A percentile compares a stretch with the other conserved stretches of the same genome.
Evolutionary conservation across 2,797 vertebrate genomes (phyloP).

Genomic region (Macropus fuliginosus): DNA sequence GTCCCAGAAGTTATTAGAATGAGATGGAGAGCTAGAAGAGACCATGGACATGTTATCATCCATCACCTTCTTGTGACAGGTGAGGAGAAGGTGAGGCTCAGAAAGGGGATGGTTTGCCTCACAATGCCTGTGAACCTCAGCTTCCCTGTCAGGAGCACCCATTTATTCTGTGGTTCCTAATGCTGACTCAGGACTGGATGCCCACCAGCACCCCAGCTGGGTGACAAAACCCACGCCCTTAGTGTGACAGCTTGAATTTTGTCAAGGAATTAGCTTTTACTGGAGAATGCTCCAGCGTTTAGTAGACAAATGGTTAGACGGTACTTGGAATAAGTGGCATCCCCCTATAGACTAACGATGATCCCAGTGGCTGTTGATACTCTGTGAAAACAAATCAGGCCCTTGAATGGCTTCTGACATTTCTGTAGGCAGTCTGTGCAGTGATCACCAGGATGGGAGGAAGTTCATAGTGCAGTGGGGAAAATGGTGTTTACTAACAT

Average conservation of each 20-base stretch:
- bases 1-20: background rate
- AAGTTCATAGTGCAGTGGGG: too few relatives aligned
- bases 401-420: conserved; percentile 71
- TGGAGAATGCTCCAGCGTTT: conserved; percentile 82
- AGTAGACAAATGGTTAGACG: conserved; percentile 78
- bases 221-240: conserved; percentile 76
- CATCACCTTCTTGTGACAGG: background rate
- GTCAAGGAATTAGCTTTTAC: conserved; percentile 84
- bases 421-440: conserved; percentile 58
- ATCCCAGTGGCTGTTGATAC: conserved; percentile 80
- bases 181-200: conserved; percentile 57
- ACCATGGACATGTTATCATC: background rate
- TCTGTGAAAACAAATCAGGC: conserved; percentile 82
- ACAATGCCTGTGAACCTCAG: background rate
- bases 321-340: conserved; percentile 84
- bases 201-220: conserved; percentile 62
- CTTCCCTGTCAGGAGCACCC: background rate
- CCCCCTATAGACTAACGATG: conserved; percentile 77
- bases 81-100: conserved; percentile 20
- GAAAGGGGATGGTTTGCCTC: conserved; percentile 4
- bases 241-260: conserved; percentile 76
- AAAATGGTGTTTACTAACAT: background rate
- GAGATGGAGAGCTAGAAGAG: background rate
- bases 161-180: conserved; percentile 49
- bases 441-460: background rate